Conservation (phyloP, 2,888 invertebrate species). For the Agriopis leucophaearia region DNA sequence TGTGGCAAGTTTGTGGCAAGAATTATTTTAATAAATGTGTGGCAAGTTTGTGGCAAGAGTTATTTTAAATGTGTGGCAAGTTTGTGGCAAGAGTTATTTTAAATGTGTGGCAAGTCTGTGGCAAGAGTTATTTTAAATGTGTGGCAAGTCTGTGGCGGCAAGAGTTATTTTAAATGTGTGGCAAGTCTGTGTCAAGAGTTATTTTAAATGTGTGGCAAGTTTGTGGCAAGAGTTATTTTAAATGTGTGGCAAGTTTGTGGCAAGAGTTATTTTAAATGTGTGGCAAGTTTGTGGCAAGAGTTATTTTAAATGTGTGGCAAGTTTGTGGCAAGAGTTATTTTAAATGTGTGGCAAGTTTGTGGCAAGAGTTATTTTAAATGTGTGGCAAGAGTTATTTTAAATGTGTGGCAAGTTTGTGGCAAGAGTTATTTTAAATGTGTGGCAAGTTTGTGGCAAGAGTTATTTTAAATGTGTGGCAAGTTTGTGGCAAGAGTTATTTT, state of each 20-base stretch:
- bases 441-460: background rate
- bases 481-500: no score
- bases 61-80: background rate
- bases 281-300: background rate
- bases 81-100: no score
- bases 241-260: background rate
- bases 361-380: background rate
- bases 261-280: background rate
- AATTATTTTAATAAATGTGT: no score
- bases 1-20: background rate
- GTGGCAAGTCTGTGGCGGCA: background rate
- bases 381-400: background rate
- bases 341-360: background rate
- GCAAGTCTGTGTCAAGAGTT: background rate
- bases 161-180: no score
- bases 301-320: no score
- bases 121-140: background rate
- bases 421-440: no score
- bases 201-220: background rate
- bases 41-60: background rate
- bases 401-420: background rate
- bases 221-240: no score
- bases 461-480: background rate
- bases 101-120: background rate
- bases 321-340: background rate